Conservation (phyloP, 2,797 vertebrate genomes). For the Coracias cyanogaster region DNA sequence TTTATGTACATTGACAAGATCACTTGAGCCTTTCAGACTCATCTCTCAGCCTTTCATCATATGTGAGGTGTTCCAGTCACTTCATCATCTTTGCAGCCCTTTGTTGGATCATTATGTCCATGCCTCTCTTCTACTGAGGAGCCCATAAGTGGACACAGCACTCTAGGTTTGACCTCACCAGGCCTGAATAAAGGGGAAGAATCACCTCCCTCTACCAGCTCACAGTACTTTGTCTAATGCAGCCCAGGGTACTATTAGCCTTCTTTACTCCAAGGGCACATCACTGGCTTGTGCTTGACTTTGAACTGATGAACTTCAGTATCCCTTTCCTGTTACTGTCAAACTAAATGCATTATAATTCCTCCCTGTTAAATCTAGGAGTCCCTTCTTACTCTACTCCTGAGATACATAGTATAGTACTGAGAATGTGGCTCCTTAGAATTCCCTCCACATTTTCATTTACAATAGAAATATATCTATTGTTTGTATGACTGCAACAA, state of each 20-base stretch:
- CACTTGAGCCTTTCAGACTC: neutral
- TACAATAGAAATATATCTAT: neutral
- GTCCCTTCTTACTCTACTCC: neutral
- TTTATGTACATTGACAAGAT: neutral
- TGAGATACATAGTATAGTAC: neutral
- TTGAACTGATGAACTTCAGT: neutral
- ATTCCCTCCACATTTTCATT: neutral
- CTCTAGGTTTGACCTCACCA: neutral
- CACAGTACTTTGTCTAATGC: neutral
- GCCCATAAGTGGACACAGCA: neutral
- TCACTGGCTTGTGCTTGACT: accelerated
- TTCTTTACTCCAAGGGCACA: neutral
- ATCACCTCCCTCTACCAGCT: neutral
- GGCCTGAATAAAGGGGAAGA: neutral
- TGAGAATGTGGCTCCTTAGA: neutral
- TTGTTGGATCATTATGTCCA: neutral
- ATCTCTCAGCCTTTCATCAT: neutral
- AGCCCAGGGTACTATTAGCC: neutral
- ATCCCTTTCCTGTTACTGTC: neutral
- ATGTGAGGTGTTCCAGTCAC: neutral
- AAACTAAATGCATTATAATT: neutral
- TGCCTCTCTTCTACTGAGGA: neutral
- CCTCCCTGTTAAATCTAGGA: neutral
- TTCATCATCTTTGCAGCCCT: neutral
- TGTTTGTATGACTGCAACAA: neutral